Evolutionary conservation across 2,888 invertebrate species (phyloP).

Genomic region (Eretmocerus hayati): DNA sequence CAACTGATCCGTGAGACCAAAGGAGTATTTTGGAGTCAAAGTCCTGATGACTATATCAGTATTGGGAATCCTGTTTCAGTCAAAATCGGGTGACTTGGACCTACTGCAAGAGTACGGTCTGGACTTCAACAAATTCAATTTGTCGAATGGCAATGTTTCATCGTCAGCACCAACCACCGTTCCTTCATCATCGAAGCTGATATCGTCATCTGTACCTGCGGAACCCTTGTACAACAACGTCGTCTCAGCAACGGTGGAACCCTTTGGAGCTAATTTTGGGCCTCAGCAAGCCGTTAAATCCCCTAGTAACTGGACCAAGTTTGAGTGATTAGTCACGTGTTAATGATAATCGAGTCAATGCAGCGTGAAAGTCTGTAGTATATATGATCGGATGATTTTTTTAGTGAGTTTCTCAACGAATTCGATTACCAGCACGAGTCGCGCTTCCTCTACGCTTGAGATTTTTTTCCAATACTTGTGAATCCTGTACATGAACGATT

Average conservation of each 20-base stretch:
- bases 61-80: no score
- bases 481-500: no score
- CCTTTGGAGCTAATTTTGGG: constrained; percentile 39
- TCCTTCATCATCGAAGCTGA: constrained; percentile 15
- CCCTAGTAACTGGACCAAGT: constrained; percentile 56
- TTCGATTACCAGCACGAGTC: no score
- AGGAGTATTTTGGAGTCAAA: no score
- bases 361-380: no score
- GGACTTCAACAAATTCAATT: constrained; percentile 56
- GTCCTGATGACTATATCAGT: no score
- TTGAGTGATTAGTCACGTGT: constrained; percentile 46
- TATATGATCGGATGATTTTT: no score
- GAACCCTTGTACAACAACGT: constrained; percentile 27
- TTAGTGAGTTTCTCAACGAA: no score
- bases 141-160: constrained; percentile 36
- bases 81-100: constrained; percentile 54
- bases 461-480: no score
- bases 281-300: constrained; percentile 46
- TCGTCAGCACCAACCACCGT: neutral
- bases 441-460: no score
- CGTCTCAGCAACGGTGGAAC: constrained; percentile 31
- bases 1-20: no score
- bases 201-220: constrained; percentile 15
- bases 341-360: neutral
- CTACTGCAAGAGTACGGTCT: constrained; percentile 68